phyloP scores from a whole-genome alignment of 2,113 vertebrate species.

The Numida meleagris region DNA sequence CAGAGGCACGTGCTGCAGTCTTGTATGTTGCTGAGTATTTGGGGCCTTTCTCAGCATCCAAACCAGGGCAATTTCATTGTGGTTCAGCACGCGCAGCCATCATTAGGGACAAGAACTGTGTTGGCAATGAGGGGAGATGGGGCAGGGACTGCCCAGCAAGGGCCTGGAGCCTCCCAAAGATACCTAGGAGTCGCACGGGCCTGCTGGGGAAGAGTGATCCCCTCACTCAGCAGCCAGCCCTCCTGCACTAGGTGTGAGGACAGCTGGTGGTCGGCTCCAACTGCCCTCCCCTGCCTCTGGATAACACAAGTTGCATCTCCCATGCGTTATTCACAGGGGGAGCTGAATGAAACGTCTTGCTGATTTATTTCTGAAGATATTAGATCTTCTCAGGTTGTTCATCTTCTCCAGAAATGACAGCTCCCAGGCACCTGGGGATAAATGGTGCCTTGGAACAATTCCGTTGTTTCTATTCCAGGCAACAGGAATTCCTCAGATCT shows the following conservation, averaged over 20 bases:
- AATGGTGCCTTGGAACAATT: conserved; percentile 60
- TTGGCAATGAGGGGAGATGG: background rate
- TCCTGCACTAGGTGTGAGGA: background rate
- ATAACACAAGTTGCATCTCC: background rate
- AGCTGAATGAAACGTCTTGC: conserved; percentile 60
- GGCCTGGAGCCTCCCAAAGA: background rate
- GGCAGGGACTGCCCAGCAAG: background rate
- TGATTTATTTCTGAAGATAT: conserved; percentile 72
- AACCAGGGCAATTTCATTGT: background rate
- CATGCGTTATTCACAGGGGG: conserved; percentile 36
- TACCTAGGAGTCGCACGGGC: too few relatives aligned
- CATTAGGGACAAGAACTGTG: too few relatives aligned
- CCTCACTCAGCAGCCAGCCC: background rate
- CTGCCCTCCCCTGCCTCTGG: background rate
- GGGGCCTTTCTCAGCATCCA: background rate
- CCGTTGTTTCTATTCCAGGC: conserved; percentile 67
- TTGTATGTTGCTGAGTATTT: too few relatives aligned
- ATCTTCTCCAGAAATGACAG: conserved; percentile 66
- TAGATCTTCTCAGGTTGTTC: conserved; percentile 68
- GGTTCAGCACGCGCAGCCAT: background rate
- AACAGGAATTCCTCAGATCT: conserved; percentile 70
- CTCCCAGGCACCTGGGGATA: conserved; percentile 66
- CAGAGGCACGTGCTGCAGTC: too few relatives aligned
- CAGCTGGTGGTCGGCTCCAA: background rate
- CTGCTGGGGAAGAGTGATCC: background rate